Percentiles rank a stretch among this genome's conserved stretches.
Evolutionary conservation across 1,140 invertebrate species (phyloP).

Genomic region (Littorina saxatilis): DNA sequence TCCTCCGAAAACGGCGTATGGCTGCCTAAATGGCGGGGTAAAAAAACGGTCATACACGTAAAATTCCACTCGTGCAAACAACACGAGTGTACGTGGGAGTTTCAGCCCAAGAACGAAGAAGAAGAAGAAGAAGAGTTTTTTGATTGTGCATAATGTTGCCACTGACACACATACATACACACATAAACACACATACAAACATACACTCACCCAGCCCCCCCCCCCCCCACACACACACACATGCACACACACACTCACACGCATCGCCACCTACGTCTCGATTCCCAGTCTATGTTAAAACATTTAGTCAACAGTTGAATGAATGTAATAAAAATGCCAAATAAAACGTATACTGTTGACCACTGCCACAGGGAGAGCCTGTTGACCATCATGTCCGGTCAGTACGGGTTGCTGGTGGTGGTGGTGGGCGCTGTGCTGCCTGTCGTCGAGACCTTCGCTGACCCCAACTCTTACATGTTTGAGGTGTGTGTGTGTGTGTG

Average conservation of each 20-base stretch:
- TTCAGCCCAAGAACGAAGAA: too few relatives aligned
- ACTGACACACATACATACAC: too few relatives aligned
- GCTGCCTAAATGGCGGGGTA: too few relatives aligned
- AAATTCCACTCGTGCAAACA: too few relatives aligned
- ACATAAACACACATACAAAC: background rate
- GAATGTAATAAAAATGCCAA: background rate
- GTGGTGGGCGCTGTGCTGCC: constrained; percentile 96
- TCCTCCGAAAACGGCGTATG: too few relatives aligned
- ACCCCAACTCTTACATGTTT: constrained; percentile 79
- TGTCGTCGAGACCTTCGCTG: constrained; percentile 80
- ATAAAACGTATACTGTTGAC: background rate
- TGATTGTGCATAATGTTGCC: too few relatives aligned
- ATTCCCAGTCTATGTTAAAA: background rate
- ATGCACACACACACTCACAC: too few relatives aligned
- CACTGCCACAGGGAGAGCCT: constrained; percentile 83
- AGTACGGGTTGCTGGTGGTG: constrained; percentile 95
- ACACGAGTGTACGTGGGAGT: too few relatives aligned
- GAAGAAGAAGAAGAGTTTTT: too few relatives aligned
- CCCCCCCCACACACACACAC: background rate
- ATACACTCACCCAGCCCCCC: background rate
- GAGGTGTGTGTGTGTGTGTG: constrained; percentile 75
- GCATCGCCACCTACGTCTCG: background rate
- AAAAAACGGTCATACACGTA: too few relatives aligned
- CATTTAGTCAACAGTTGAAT: background rate
- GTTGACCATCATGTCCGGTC: constrained; percentile 90